phyloP scores from a whole-genome alignment of 1,140 invertebrate species.

The Micrasema longulum region DNA sequence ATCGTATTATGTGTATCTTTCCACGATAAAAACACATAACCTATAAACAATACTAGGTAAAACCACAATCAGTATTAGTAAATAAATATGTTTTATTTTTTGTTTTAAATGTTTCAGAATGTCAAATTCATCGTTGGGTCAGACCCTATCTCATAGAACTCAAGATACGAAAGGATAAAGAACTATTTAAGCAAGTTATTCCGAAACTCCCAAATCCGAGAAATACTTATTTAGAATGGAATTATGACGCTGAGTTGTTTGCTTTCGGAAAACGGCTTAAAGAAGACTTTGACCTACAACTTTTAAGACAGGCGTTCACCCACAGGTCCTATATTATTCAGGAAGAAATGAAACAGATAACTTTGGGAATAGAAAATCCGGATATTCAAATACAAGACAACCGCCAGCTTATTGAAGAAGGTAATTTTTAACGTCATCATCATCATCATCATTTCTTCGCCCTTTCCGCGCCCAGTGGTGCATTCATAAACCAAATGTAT shows the following conservation, averaged over 20 bases:
- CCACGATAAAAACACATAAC: background rate
- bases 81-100: background rate
- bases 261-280: conserved; percentile 87
- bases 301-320: conserved; percentile 82
- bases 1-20: background rate
- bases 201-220: conserved; percentile 56
- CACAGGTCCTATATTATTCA: conserved; percentile 82
- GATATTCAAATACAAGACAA: conserved; percentile 76
- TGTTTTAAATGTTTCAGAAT: conserved; percentile 27
- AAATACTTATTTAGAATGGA: conserved; percentile 83
- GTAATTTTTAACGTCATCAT: no score
- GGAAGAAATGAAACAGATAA: conserved; percentile 76
- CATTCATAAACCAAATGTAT: no score
- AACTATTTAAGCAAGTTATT: background rate
- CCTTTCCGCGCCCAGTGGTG: no score
- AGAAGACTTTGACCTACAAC: conserved; percentile 82
- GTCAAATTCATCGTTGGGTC: conserved; percentile 42
- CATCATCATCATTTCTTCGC: no score
- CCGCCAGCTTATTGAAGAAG: conserved; percentile 73
- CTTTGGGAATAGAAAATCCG: conserved; percentile 75
- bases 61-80: background rate
- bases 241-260: conserved; percentile 88
- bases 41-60: background rate
- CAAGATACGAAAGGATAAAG: conserved; percentile 11
- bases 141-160: conserved; percentile 23